A percentile compares a stretch with the other conserved stretches of the same genome.
Conservation (phyloP, 2,797 vertebrate genomes). For the Melanotaenia boesemani region DNA sequence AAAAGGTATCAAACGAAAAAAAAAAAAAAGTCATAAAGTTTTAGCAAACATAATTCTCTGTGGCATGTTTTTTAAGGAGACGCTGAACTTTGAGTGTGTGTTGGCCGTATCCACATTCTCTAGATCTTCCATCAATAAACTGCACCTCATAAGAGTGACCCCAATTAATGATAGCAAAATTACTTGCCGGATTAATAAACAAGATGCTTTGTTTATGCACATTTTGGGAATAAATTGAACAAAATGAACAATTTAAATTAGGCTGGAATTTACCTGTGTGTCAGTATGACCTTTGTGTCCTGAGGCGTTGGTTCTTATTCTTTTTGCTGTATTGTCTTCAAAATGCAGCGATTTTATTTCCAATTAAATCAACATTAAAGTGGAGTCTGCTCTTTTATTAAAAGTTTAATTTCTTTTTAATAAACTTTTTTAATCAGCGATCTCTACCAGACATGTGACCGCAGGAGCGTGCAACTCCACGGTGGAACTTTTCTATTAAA, state of each 20-base stretch:
- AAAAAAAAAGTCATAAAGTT: constrained; percentile 43
- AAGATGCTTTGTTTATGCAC: constrained; percentile 50
- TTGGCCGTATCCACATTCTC: constrained; percentile 6
- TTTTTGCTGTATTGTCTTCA: not conserved
- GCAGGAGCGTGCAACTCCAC: too few relatives aligned
- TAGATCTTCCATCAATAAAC: constrained; percentile 17
- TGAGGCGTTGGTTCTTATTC: not conserved
- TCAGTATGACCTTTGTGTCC: not conserved
- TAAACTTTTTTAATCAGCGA: too few relatives aligned
- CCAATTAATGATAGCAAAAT: constrained; percentile 50
- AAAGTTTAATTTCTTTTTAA: too few relatives aligned
- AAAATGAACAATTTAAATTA: constrained; percentile 43
- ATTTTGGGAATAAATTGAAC: constrained; percentile 45
- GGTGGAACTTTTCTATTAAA: too few relatives aligned
- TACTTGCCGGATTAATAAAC: constrained; percentile 42
- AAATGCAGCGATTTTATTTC: not conserved
- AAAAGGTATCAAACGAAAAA: constrained; percentile 28
- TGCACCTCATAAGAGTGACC: constrained; percentile 22
- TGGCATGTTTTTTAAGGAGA: constrained; percentile 9
- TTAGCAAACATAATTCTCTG: constrained; percentile 43
- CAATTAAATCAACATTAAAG: too few relatives aligned
- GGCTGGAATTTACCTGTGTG: constrained; percentile 21
- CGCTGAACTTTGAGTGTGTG: constrained; percentile 23
- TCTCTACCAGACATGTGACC: too few relatives aligned
- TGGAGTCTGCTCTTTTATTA: too few relatives aligned